A percentile compares a stretch with the other conserved stretches of the same genome.
Evolutionary conservation across 2,113 vertebrate genomes (phyloP).

Genomic region (Pachycephala philippinensis): DNA sequence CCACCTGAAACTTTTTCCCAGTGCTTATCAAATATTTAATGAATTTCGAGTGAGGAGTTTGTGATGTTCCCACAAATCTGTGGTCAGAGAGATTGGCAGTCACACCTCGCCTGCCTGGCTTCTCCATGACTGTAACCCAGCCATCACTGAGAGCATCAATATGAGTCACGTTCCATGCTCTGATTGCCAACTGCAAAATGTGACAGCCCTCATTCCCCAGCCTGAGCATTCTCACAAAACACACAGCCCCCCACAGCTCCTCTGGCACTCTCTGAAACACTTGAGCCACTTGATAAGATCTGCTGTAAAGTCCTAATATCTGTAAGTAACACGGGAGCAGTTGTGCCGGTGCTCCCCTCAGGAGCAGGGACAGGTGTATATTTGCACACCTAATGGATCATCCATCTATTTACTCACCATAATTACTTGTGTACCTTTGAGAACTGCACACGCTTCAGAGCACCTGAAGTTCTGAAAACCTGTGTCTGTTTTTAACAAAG

Average conservation of each 20-base stretch:
- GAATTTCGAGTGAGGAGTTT: not conserved
- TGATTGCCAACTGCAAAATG: fast-evolving
- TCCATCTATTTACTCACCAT: not conserved
- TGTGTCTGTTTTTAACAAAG: not conserved
- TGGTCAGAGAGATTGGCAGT: not conserved
- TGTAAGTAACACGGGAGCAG: not conserved
- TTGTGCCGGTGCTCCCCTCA: not conserved
- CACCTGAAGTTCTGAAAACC: not conserved
- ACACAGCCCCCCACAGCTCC: fast-evolving
- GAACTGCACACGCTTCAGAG: not conserved
- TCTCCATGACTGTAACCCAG: not conserved
- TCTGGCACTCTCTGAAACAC: not conserved
- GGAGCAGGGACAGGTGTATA: not conserved
- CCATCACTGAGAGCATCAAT: not conserved
- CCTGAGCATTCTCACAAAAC: not conserved
- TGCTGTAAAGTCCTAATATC: not conserved
- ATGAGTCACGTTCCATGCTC: fast-evolving
- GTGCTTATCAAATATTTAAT: not conserved
- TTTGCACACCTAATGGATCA: not conserved
- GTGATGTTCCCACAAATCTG: not conserved
- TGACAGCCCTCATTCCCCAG: not conserved
- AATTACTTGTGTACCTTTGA: not conserved
- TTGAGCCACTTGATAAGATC: no score
- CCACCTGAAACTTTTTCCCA: not conserved
- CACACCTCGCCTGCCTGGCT: not conserved